These are phyloP conservation scores for Trypoxylus dichotomus DNA, from an alignment of 1,140 invertebrate genomes.

Conservation along the genomic window DNA sequence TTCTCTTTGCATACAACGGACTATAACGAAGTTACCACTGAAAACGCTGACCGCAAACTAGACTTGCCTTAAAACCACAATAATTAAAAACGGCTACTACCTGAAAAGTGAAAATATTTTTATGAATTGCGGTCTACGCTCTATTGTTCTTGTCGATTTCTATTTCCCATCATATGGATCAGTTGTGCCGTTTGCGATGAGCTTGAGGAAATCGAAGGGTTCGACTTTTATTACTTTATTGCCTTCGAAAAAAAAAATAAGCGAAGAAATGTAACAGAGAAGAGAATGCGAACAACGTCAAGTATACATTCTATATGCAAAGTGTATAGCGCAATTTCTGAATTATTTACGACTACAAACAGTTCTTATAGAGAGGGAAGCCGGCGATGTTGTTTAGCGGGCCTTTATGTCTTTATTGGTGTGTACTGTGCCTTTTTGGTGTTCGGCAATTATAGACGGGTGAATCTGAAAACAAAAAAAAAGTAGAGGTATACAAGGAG, in stretches of 20 bases:
- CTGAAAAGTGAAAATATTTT: conserved; percentile 48
- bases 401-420: conserved; percentile 28
- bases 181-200: neutral
- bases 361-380: neutral
- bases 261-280: neutral
- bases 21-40: conserved; percentile 13
- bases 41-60: conserved; percentile 41
- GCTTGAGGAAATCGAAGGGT: conserved; percentile 29
- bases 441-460: conserved; percentile 18
- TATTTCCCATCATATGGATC: neutral
- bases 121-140: neutral
- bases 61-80: conserved; percentile 26
- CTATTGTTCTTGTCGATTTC: conserved; percentile 17
- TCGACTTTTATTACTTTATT: conserved; percentile 36
- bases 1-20: neutral
- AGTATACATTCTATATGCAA: conserved; percentile 12
- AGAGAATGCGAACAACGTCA: neutral
- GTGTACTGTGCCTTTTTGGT: neutral
- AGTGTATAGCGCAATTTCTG: conserved; percentile 12
- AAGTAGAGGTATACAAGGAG: conserved; percentile 5
- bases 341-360: conserved; percentile 18
- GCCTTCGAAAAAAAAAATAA: neutral
- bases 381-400: neutral
- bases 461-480: conserved; percentile 28
- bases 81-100: conserved; percentile 31